phyloP scores from a whole-genome alignment of 2,113 vertebrate species.

The Urocynchramus pylzowi region DNA sequence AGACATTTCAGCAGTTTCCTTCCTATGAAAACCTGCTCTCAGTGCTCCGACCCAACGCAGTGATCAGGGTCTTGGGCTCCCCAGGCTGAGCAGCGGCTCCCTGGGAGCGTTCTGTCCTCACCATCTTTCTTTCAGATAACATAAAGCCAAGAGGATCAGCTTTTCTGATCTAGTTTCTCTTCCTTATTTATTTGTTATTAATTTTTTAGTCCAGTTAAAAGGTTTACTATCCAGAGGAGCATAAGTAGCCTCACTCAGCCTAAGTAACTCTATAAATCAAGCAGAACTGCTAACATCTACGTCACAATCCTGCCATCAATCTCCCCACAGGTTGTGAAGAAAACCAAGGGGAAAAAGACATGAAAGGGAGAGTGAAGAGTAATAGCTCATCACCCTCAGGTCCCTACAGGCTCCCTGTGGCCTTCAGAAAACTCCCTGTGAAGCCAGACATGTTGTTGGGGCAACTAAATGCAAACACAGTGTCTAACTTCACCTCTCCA shows the following conservation, averaged over 20 bases:
- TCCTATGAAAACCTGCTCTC: not conserved
- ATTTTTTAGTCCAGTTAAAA: conserved; percentile 84
- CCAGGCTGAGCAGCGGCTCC: not conserved
- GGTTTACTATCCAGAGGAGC: conserved; percentile 85
- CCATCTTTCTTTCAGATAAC: not conserved
- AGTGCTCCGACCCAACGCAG: not conserved
- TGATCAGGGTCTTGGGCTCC: not conserved
- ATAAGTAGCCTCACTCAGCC: conserved; percentile 94
- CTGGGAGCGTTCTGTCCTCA: not conserved
- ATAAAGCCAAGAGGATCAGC: not conserved
- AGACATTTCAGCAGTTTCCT: not conserved
- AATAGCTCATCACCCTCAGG: conserved; percentile 15
- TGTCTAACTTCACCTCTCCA: conserved; percentile 71
- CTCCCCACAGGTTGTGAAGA: conserved; percentile 87
- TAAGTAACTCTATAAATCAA: conserved; percentile 99
- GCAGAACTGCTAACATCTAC: conserved; percentile 90
- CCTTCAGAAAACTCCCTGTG: conserved; percentile 68
- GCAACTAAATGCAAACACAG: conserved; percentile 71
- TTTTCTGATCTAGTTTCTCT: conserved; percentile 8
- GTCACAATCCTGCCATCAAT: conserved; percentile 90
- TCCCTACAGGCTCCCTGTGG: conserved; percentile 19
- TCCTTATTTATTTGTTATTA: conserved; percentile 70
- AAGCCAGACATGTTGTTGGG: conserved; percentile 69
- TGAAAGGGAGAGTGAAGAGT: conserved; percentile 5
- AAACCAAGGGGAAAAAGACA: conserved; percentile 84